phyloP scores from a whole-genome alignment of 1,140 invertebrate genomes.

The Drosophila simulans region DNA sequence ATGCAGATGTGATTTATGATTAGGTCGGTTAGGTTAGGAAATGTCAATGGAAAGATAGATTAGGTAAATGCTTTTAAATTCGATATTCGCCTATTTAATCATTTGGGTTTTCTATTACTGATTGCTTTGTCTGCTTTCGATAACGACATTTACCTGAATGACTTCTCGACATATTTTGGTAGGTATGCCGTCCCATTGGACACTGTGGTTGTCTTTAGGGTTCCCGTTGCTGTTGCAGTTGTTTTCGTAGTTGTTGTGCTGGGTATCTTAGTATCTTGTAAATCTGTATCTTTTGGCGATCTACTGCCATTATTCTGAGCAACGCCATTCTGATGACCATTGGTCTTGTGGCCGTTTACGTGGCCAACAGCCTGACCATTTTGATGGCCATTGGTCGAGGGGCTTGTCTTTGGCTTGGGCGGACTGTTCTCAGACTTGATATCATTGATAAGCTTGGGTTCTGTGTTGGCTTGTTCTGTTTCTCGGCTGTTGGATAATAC shows the following conservation, averaged over 20 bases:
- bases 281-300: constrained; percentile 17
- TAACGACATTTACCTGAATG: constrained; percentile 84
- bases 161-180: constrained; percentile 84
- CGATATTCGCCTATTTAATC: constrained; percentile 3
- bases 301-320: constrained; percentile 25
- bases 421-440: constrained; percentile 45
- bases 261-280: constrained; percentile 18
- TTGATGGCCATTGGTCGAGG: constrained; percentile 30
- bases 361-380: constrained; percentile 37
- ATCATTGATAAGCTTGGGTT: constrained; percentile 54
- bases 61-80: constrained; percentile 11
- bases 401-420: constrained; percentile 22
- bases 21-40: background rate
- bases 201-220: constrained; percentile 30
- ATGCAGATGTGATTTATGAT: constrained; percentile 1
- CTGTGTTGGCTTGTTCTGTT: constrained; percentile 73
- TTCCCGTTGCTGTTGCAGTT: constrained; percentile 25
- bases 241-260: constrained; percentile 17
- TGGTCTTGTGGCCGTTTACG: constrained; percentile 37
- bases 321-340: constrained; percentile 48
- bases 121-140: constrained; percentile 9
- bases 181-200: constrained; percentile 78
- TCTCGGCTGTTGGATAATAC: constrained; percentile 79
- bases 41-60: constrained; percentile 20
- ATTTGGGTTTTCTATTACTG: background rate